Base-by-base conservation (phyloP, 2,888 invertebrate genomes). In the Halocaridina rubra region DNA sequence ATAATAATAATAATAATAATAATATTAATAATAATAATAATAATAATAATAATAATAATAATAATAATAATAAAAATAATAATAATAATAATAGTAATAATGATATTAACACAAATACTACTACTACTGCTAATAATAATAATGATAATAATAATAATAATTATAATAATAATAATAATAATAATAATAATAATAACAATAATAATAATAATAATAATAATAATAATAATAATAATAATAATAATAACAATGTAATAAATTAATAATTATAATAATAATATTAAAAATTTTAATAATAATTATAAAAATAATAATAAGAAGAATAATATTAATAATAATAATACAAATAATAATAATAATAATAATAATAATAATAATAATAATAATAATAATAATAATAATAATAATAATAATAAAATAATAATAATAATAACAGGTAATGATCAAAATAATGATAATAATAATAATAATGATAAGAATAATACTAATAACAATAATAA, bases 31-130 rank as follows among this genome's bases (percentile, higher is more conserved):
- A 61, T 61, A 22, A 61, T 61, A 61, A 61, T 61, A 22, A 61
- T 61, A 61, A 61, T 61, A 61, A 61, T 61, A 61, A 61, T 61
- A 61, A 61, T 61, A 22, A 61, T 61, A 61, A 61, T 61, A 22
- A 61, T 22, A 61, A 61, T 61, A 61, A 61, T 61, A 61, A 61
- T 61, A 61, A 61, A 13, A 22, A 61, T 61, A 61, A 61, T 61
- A 22, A 61, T 61, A 61, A 61, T 61, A 61, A 61, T 61, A 61
- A 61, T 2, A 64, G 3, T 4, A 4, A 4, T 61, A 61, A 61
- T 61, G 22, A 61, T 61, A 39, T 8, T 39, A 39, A 39, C 13
- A 39, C 7, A 8, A 39, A 39, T 39, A 39, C 7, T 39, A 39
- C 7, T 39, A 39, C 7, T 39, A 39, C 7, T 39, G 39, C 7